Evolutionary conservation across 2,888 invertebrate species (phyloP).

Genomic region (Coelinius sp.): DNA sequence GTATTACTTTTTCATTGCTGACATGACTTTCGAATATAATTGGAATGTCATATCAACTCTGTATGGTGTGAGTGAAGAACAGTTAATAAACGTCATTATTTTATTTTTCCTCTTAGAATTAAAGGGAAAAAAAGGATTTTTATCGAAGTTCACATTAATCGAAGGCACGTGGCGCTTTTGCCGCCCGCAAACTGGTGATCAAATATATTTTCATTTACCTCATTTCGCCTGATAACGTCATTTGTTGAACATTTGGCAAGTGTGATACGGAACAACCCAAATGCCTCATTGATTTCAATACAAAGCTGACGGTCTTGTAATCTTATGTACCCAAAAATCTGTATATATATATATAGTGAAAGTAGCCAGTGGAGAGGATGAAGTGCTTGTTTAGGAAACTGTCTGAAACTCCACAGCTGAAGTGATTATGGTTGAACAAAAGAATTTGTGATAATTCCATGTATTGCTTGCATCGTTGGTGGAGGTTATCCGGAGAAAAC

Average conservation of each 20-base stretch:
- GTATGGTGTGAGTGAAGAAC: not conserved
- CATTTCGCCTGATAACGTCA: not conserved
- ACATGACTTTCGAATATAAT: too few species aligned
- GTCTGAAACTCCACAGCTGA: not conserved
- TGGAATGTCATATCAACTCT: not conserved
- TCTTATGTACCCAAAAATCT: not conserved
- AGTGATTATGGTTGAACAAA: not conserved
- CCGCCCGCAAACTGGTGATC: not conserved
- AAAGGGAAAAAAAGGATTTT: too few species aligned
- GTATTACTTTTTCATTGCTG: too few species aligned
- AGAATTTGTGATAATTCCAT: not conserved
- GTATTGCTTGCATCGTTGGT: not conserved
- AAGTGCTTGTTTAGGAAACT: constrained; percentile 15
- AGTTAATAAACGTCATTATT: too few species aligned
- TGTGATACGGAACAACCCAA: not conserved
- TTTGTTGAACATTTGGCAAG: not conserved
- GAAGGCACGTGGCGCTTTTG: not conserved
- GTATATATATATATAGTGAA: constrained; percentile 7
- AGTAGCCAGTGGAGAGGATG: constrained; percentile 1
- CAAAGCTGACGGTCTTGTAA: not conserved
- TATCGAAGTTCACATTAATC: not conserved
- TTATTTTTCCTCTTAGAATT: not conserved
- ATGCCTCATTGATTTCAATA: not conserved
- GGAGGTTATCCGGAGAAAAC: not conserved
- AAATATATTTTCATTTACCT: not conserved